Base-by-base conservation (phyloP, 2,888 invertebrate species). In the Lypha dubia region DNA sequence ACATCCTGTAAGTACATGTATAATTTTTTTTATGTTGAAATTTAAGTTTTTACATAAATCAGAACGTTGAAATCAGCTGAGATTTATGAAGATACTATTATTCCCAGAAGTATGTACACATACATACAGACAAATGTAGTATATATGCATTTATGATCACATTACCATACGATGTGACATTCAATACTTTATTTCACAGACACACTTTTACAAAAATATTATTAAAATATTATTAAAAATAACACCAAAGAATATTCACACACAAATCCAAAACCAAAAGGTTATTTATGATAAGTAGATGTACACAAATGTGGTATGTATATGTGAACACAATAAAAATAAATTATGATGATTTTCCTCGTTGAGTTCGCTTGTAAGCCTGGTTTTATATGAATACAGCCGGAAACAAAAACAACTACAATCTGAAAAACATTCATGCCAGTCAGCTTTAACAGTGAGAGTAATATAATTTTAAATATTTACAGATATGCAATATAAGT, bases 271-370 rank as follows among this genome's bases (percentile, higher is more conserved):
- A 20, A 63, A 24, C 3, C 17, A 2, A 13, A 13, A 38, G 5
- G 20, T 20, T 20, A 8, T 60, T 41, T 7, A 11, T 22, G 38
- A 41, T 41, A n/a, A n/a, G n/a, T 13, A 38, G 41, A 6, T 35
- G 32, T 0, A 22, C 17, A 75, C 32, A 46, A 73, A 38, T 49
- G 44, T 49, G n/a, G n/a, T n/a, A n/a, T n/a, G n/a, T n/a, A n/a
- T n/a, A n/a, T n/a, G n/a, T n/a, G n/a, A 15, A 51, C 28, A 63
- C 32, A 79, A 62, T 62, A 22, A 70, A 70, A 62, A 70, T n/a
- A 53, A 79, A 63, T 70, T 79, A 70, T 70, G 62, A 63, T 22
- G 51, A 62, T 44, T 41, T 79, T 53, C 70, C 53, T 53, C 63
- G 53, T 32, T 70, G 13, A 32, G 70, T 17, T 51, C 41, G 51